phyloP scores from a whole-genome alignment of 2,113 vertebrate species.

The Rhagologus leucostigma region DNA sequence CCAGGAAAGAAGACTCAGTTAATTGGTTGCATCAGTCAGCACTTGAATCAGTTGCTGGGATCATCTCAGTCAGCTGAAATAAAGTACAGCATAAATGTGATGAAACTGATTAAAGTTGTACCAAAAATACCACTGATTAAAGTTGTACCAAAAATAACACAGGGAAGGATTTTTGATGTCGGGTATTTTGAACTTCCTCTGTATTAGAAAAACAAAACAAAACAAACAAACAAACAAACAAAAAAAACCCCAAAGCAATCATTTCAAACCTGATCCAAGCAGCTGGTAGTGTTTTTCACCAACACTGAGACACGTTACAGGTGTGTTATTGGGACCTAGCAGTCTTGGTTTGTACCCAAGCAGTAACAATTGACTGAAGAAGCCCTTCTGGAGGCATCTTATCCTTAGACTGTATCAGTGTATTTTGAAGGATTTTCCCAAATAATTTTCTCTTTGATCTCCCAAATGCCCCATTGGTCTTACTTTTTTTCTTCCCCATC shows the following conservation, averaged over 20 bases:
- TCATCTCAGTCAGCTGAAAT: neutral
- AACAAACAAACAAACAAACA: neutral
- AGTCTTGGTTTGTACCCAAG: neutral
- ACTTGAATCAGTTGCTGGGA: neutral
- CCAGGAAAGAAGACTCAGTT: neutral
- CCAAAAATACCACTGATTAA: neutral
- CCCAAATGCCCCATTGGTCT: neutral
- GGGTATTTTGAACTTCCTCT: neutral
- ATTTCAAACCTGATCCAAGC: neutral
- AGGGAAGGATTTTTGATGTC: neutral
- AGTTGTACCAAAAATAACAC: neutral
- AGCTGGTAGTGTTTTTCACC: neutral
- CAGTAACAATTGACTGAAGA: neutral
- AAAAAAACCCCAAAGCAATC: neutral
- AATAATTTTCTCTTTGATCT: neutral
- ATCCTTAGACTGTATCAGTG: neutral
- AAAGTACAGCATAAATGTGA: neutral
- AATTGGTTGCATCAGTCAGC: neutral
- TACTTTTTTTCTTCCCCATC: neutral
- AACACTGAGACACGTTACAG: neutral
- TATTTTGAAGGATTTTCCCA: neutral
- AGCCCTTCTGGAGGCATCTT: neutral
- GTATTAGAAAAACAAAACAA: neutral
- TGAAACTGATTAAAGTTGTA: neutral
- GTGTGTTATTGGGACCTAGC: neutral